Conservation (phyloP, 2,888 invertebrate genomes). For the Caenorhabditis becei region DNA sequence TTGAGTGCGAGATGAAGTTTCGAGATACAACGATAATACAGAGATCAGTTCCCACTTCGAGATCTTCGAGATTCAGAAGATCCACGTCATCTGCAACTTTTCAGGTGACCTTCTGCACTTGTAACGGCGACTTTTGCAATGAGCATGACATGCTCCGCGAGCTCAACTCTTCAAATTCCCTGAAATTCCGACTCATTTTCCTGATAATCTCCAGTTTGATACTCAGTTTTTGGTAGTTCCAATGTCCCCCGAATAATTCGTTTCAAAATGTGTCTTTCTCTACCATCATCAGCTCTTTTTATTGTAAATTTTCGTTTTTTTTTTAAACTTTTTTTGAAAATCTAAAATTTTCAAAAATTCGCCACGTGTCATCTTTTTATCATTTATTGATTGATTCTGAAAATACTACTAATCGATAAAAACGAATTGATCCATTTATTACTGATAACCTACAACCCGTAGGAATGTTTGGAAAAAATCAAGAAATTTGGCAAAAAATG, state of each 20-base stretch:
- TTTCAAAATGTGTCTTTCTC: slow-evolving; percentile 8
- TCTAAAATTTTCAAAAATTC: neutral
- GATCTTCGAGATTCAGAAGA: too few relatives aligned
- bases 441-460: slow-evolving; percentile 9
- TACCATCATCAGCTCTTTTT: slow-evolving; percentile 1
- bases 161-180: slow-evolving; percentile 40
- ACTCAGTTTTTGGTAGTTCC: neutral
- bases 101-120: slow-evolving; percentile 77
- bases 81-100: too few relatives aligned
- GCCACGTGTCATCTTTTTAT: slow-evolving; percentile 5
- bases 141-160: slow-evolving; percentile 71
- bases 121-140: slow-evolving; percentile 75
- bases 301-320: neutral
- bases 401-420: neutral
- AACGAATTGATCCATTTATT: neutral
- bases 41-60: too few relatives aligned
- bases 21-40: too few relatives aligned
- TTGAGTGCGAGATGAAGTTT: too few relatives aligned
- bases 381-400: neutral
- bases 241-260: neutral
- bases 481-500: neutral
- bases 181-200: neutral
- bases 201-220: slow-evolving; percentile 17
- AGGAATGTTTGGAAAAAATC: neutral
- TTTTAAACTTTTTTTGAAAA: too few relatives aligned